Conservation (phyloP, 2,113 vertebrate species). For the Benitochromis conjunctus region DNA sequence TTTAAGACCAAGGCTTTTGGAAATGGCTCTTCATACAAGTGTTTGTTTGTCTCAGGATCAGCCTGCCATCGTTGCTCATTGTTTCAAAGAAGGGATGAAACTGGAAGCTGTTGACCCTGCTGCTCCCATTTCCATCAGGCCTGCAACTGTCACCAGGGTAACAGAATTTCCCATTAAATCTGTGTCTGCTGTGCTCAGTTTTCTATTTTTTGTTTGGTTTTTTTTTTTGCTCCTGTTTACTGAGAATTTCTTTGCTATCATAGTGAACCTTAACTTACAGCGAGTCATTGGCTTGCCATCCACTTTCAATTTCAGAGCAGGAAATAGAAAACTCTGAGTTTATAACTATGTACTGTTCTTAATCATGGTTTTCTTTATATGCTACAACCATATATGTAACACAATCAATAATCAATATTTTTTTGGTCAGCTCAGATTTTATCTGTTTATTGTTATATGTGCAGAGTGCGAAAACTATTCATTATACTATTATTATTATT, state of each 20-base stretch:
- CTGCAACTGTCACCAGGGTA: slow-evolving; percentile 94
- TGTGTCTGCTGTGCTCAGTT: not conserved
- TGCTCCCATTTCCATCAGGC: slow-evolving; percentile 89
- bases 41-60: slow-evolving; percentile 80
- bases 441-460: not conserved
- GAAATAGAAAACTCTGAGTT: not conserved
- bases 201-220: not conserved
- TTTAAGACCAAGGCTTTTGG: not conserved
- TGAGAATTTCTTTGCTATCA: not conserved
- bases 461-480: not conserved
- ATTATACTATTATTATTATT: not conserved
- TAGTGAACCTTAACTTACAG: not conserved
- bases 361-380: not conserved
- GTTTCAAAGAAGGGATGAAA: slow-evolving; percentile 91
- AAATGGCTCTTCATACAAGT: not conserved
- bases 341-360: not conserved
- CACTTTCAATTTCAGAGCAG: not conserved
- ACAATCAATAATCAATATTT: not conserved
- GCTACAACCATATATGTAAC: not conserved
- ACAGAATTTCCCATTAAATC: slow-evolving; percentile 15
- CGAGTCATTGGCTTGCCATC: not conserved
- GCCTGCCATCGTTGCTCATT: slow-evolving; percentile 79
- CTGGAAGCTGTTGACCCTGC: slow-evolving; percentile 89
- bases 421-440: not conserved
- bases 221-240: not conserved